These are phyloP conservation scores for Saccostrea glomerata DNA, from an alignment of 1,140 invertebrate species.

Conservation along the genomic window DNA sequence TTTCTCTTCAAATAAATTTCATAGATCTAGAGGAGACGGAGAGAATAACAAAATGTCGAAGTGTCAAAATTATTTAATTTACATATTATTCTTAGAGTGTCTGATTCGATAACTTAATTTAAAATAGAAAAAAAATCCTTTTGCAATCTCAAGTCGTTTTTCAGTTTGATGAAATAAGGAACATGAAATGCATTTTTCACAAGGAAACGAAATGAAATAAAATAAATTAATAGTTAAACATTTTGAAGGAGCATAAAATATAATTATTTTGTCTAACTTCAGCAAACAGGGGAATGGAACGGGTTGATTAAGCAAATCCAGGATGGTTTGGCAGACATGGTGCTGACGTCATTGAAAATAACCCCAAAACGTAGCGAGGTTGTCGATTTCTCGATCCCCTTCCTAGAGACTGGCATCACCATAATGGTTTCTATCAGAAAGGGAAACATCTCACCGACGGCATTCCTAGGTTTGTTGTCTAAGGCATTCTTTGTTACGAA, in stretches of 20 bases:
- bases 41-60: too few relatives aligned
- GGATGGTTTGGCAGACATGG: slow-evolving; percentile 95
- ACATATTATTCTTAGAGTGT: too few relatives aligned
- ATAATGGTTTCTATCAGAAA: slow-evolving; percentile 98
- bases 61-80: too few relatives aligned
- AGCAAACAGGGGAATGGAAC: slow-evolving; percentile 88
- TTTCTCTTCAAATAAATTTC: too few relatives aligned
- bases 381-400: slow-evolving; percentile 97
- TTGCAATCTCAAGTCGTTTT: too few relatives aligned
- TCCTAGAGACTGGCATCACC: slow-evolving; percentile 98
- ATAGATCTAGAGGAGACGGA: too few relatives aligned
- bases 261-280: slow-evolving; percentile 19
- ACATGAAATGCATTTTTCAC: too few relatives aligned
- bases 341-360: slow-evolving; percentile 97
- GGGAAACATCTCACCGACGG: slow-evolving; percentile 98
- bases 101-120: too few relatives aligned
- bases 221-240: background rate
- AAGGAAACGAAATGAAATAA: too few relatives aligned
- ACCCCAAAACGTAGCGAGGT: slow-evolving; percentile 95
- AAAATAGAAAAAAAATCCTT: too few relatives aligned
- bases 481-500: background rate
- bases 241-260: background rate
- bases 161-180: too few relatives aligned
- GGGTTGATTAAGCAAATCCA: slow-evolving; percentile 95
- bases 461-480: slow-evolving; percentile 89